These are phyloP conservation scores for Mycalesis mineus DNA, from an alignment of 2,888 invertebrate genomes.

Conservation along the genomic window DNA sequence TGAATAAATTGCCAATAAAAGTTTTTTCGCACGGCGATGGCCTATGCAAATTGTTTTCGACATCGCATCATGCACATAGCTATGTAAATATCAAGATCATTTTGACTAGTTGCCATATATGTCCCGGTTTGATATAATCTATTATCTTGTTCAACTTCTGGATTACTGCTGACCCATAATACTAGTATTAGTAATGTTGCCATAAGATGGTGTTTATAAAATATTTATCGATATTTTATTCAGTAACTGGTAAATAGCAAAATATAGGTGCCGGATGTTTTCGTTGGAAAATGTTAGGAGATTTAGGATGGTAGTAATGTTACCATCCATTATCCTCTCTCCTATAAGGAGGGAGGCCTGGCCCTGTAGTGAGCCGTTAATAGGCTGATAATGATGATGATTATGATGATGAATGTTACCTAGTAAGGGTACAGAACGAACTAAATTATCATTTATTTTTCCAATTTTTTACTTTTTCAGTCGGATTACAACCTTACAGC, in stretches of 20 bases:
- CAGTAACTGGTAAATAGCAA: neutral
- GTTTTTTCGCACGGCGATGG: conserved; percentile 15
- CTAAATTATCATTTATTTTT: too few species aligned
- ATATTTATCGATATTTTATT: too few species aligned
- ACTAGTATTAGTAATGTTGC: neutral
- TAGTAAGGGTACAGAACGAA: too few species aligned
- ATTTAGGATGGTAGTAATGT: too few species aligned
- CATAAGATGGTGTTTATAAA: neutral
- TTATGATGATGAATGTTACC: too few species aligned
- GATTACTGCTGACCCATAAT: neutral
- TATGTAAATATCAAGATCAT: conserved; percentile 29
- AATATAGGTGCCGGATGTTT: neutral
- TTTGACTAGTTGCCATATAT: conserved; percentile 23
- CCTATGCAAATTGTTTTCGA: conserved; percentile 30
- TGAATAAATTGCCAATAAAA: conserved; percentile 21
- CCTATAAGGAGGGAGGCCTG: too few species aligned
- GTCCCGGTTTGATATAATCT: conserved; percentile 16
- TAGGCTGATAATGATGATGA: too few species aligned
- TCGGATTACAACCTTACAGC: too few species aligned
- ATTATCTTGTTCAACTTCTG: conserved; percentile 14
- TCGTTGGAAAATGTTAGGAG: too few species aligned
- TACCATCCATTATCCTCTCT: too few species aligned
- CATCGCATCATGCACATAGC: conserved; percentile 17
- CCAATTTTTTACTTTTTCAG: too few species aligned
- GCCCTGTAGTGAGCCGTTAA: too few species aligned